Base-by-base conservation (phyloP, 2,888 invertebrate genomes). In the Acrobasis consociella region DNA sequence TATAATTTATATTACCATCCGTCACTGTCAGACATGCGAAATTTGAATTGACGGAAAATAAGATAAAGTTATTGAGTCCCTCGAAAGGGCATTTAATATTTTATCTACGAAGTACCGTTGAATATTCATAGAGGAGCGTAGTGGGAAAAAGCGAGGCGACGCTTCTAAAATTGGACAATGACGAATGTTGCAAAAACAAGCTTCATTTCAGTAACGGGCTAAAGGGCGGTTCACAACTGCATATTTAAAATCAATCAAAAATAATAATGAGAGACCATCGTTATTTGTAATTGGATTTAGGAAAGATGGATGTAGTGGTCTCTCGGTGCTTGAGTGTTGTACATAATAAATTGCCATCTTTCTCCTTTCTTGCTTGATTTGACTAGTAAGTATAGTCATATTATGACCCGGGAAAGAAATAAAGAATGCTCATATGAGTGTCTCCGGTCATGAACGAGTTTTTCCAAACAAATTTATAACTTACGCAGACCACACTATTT, bases 161-260 rank as follows among this genome's bases (percentile, higher is more conserved):
- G 72, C 80, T 79, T 83, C 82, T 82, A 77, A 80, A 82, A 82
- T 83, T 80, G 82, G 87, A 89, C 89, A 87, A 83, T 88, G 89
- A 90, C 83, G 82, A 85, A 89, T 88, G 88, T 79, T 75, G 80
- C 80, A 84, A 88, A 89, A 87, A 89, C 56, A 56, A 42, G 56
- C 17, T 56, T 56, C 56, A 56, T 56, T 56, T 56, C 16, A 42
- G 56, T 56, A 56, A 56, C 42, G 42, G 56, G 56, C 8, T 56
- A 56, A 56, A 56, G 56, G 56, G 42, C 22, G 1, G 42, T 42
- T 56, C 42, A 56, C 67, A 70, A 49, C 31, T 58, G 17, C 37
- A 55, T 56, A 51, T 62, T 59, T 59, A 15, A 39, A 7, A 31
- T 15, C 46, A 13, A 46, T 46, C n/a, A 46, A 46, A 46, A 46